phyloP scores from a whole-genome alignment of 2,113 vertebrate species.

The Perognathus longimembris region DNA sequence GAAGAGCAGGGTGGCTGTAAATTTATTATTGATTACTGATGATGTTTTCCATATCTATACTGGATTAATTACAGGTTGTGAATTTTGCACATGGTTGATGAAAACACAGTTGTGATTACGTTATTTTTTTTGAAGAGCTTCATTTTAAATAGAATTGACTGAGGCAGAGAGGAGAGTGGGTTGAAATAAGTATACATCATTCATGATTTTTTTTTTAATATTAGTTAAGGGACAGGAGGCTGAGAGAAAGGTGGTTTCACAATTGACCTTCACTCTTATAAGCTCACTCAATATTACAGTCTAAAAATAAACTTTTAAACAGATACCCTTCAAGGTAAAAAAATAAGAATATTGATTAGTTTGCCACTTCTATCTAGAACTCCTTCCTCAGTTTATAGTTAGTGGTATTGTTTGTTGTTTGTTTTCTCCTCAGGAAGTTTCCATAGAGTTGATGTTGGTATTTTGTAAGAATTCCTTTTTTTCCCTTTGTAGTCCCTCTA shows the following conservation, averaged over 20 bases:
- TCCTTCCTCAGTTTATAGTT: conserved; percentile 13
- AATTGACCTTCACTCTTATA: neutral
- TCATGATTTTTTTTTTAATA: neutral
- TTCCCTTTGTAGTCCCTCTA: neutral
- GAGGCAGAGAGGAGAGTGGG: neutral
- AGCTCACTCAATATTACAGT: neutral
- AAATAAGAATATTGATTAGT: neutral
- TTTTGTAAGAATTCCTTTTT: conserved; percentile 58
- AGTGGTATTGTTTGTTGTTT: neutral
- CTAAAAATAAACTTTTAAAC: conserved; percentile 1
- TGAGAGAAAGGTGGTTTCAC: conserved; percentile 25
- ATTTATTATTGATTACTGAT: conserved; percentile 27
- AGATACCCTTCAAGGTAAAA: neutral
- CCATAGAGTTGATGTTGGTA: neutral
- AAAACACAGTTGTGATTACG: neutral
- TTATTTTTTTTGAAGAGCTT: neutral
- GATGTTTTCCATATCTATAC: neutral
- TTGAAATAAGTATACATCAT: neutral
- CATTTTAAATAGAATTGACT: conserved; percentile 11
- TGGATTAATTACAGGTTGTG: neutral
- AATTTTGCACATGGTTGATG: neutral
- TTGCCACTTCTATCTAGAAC: neutral
- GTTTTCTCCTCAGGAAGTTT: fast-evolving
- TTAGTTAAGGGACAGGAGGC: neutral
- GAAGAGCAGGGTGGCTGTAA: neutral